Evolutionary conservation across 2,888 invertebrate species (phyloP), one percentile per base, ranked within the genome.

Genomic region (Netelia melanura): DNA sequence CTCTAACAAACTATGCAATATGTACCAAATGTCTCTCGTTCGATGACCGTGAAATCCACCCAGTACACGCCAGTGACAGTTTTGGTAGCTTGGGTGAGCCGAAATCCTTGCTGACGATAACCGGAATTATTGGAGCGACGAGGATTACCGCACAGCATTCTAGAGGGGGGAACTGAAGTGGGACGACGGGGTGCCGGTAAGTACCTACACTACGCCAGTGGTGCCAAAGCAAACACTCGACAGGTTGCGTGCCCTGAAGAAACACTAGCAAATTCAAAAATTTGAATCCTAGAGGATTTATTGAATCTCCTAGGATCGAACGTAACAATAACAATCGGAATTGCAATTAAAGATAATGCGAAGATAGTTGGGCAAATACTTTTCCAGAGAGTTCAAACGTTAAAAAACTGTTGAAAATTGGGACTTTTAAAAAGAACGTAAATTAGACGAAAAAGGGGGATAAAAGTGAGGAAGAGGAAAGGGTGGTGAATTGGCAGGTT

Each of bases 221-320:
- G 14, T 82, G 82, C 79, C 86, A 89, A 89, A 89, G 86, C 86
- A 92, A 92, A 91, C 91, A 92, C 92, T 92, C 88, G 91, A 91
- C 90, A 88, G 89, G 89, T 89, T 90, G 91, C 90, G 91, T 90
- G 92, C 88, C 71, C 90, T 89, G 76, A 83, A 87, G 88, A 90
- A 92, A 89, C 90, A 92, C 65, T 21, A 44, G 14, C 10, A 80
- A 76, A 80, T 84, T 80, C 80, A 43, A 80, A 64, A 61, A 61
- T 52, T 70, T 54, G 65, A 65, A 54, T 72, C 52, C 62, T 74
- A 25, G n/a, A 48, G 61, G 44, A 61, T 68, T 61, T 21, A 5
- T 25, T 10, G 52, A 78, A 72, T 67, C 65, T 80, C 65, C 11
- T 44, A 43, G 21, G 21, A 67, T 58, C 48, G 48, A 44, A 14